Percentiles rank a stretch among this genome's conserved stretches.
Conservation (phyloP, 1,140 invertebrate species). For the Orchestia grillus region DNA sequence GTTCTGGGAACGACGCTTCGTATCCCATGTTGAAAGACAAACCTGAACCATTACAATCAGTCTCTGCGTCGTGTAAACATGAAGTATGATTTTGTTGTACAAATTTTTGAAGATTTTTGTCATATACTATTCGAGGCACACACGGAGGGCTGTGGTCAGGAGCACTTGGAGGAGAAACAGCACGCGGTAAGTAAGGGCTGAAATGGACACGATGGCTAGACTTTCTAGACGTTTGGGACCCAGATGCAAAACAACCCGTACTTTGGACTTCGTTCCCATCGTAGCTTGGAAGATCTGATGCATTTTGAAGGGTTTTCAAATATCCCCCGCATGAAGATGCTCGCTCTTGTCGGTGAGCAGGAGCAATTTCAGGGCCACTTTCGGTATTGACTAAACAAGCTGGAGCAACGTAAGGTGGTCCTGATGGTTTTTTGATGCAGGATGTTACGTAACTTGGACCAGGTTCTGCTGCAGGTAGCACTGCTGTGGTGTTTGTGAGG, state of each 20-base stretch:
- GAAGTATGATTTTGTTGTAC: background rate
- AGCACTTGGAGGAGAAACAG: background rate
- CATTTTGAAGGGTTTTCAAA: background rate
- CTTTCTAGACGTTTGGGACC: background rate
- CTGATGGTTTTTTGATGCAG: background rate
- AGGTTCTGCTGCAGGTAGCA: background rate
- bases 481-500: background rate
- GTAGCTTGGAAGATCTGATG: background rate
- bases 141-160: background rate
- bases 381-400: background rate
- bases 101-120: background rate
- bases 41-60: background rate
- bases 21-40: background rate
- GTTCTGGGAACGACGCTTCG: background rate
- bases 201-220: background rate
- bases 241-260: background rate
- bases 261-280: background rate
- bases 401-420: background rate
- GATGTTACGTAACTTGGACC: background rate
- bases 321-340: background rate
- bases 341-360: background rate
- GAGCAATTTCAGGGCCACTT: background rate
- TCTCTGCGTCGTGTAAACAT: background rate
- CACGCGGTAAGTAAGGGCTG: background rate
- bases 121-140: background rate